Evolutionary conservation across 2,113 vertebrate genomes (phyloP), one percentile per base, ranked within the genome.

Genomic region (Oxygymnocypris stewartii): DNA sequence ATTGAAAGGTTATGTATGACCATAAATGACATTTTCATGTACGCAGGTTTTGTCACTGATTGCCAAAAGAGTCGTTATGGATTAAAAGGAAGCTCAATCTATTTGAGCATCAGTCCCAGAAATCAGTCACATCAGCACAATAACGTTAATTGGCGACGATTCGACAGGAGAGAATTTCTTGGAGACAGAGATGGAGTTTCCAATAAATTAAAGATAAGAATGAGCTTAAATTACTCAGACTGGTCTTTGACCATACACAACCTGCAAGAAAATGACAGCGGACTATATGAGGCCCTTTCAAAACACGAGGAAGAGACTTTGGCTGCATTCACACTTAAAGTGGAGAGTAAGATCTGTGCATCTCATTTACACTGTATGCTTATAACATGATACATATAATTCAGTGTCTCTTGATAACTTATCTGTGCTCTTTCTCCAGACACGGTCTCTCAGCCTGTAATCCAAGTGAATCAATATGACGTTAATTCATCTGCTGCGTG

Each of bases 341-440:
- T 93, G 57, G 18, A 92, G 81, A 90, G 93, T 94, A 71, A 88
- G 93, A 18, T 28, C 51, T 20, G 18, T 31, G 1, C 4, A 44
- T 44, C 37, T 54, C 5, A 47, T 65, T 8, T 63, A 51, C 44
- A 25, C 4, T 20, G 6, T 2, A 54, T 54, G 51, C 47, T 49
- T 49, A 14, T 13, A 4, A 49, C 12, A 49, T 49, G 47, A 49
- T 49, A 4, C 13, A 14, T 49, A 14, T 37, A 37, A 14, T 49
- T 49, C 13, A 49, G 4, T 49, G 14, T 49, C 47, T 49, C 14
- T 40, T 25, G 8, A 4, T 35, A 11, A 47, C 84, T 51, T 16
- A 57, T n/a, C 7, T 73, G 4, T 71, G 65, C 16, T 47, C 2
- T 75, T 6, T 0, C 13, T 31, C 0, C 89, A 95, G 93, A 88